These are phyloP conservation scores for Melangyna quadrimaculata DNA, from an alignment of 2,888 invertebrate genomes.

Conservation along the genomic window DNA sequence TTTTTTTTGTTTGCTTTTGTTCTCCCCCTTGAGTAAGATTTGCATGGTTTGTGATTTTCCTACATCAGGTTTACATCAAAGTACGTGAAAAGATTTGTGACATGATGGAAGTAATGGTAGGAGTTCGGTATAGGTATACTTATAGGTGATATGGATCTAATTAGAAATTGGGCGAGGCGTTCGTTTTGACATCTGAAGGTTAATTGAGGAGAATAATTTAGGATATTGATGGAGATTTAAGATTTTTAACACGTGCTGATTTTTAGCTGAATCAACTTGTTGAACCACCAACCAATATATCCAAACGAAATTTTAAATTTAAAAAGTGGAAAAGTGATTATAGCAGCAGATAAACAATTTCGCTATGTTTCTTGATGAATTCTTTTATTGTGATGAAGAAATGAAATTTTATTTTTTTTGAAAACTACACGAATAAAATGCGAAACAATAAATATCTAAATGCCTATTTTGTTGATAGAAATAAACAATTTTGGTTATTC, in stretches of 20 bases:
- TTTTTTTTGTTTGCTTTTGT: neutral
- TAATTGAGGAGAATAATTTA: conserved; percentile 5
- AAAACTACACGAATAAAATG: too few species aligned
- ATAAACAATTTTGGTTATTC: too few species aligned
- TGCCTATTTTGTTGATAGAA: too few species aligned
- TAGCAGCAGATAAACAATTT: too few species aligned
- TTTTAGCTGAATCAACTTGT: neutral
- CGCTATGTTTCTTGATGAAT: too few species aligned
- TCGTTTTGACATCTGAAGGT: conserved; percentile 14
- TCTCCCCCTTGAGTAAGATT: neutral
- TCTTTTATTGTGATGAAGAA: too few species aligned
- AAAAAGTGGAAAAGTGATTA: too few species aligned
- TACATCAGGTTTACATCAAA: neutral
- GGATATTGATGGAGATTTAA: neutral
- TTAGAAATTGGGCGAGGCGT: conserved; percentile 15
- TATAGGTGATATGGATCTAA: conserved; percentile 38
- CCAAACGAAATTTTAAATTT: too few species aligned
- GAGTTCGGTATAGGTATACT: too few species aligned
- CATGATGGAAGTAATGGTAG: conserved; percentile 15
- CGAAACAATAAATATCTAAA: too few species aligned
- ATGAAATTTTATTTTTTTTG: too few species aligned
- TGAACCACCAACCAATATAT: too few species aligned
- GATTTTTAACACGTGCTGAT: neutral
- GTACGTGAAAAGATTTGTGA: conserved; percentile 52
- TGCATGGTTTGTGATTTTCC: conserved; percentile 2